A percentile compares a stretch with the other conserved stretches of the same genome.
These are phyloP conservation scores for Campoplex nolae DNA, from an alignment of 2,888 invertebrate species.

Conservation along the genomic window DNA sequence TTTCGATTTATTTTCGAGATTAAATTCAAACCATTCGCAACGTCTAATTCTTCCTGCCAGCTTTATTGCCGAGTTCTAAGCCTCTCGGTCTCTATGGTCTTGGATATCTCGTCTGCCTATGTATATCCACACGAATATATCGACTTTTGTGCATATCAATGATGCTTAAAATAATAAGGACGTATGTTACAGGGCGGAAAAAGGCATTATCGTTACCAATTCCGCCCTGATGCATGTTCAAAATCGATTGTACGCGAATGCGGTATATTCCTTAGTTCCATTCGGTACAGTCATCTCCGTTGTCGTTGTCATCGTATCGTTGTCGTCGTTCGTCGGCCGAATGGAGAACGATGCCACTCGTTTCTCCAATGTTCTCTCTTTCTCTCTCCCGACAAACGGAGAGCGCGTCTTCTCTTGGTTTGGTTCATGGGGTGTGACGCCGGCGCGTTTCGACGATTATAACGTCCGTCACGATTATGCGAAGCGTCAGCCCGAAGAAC, in stretches of 20 bases:
- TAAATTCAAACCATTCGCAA: conserved; percentile 71
- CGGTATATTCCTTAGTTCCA: conserved; percentile 18
- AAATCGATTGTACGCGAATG: neutral
- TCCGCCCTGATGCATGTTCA: neutral
- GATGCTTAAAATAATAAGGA: neutral
- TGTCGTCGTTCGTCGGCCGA: conserved; percentile 13
- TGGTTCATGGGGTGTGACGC: conserved; percentile 79
- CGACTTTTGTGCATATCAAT: neutral
- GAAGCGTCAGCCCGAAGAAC: conserved; percentile 78
- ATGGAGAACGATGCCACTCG: conserved; percentile 8
- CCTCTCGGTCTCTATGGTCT: conserved; percentile 48
- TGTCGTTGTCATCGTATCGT: neutral
- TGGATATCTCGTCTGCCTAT: neutral
- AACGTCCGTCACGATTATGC: conserved; percentile 83
- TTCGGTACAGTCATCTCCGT: neutral
- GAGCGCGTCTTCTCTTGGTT: conserved; percentile 64
- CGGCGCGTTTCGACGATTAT: conserved; percentile 81
- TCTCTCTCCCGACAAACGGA: conserved; percentile 58
- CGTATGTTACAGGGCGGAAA: neutral
- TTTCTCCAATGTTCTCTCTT: conserved; percentile 1
- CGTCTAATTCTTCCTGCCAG: conserved; percentile 71
- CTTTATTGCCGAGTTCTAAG: conserved; percentile 68
- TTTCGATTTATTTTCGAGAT: conserved; percentile 70
- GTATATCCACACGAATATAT: conserved; percentile 15
- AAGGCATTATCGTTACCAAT: neutral